Conservation (phyloP, 2,888 invertebrate genomes). For the Ommatoiulus sabulosus region DNA sequence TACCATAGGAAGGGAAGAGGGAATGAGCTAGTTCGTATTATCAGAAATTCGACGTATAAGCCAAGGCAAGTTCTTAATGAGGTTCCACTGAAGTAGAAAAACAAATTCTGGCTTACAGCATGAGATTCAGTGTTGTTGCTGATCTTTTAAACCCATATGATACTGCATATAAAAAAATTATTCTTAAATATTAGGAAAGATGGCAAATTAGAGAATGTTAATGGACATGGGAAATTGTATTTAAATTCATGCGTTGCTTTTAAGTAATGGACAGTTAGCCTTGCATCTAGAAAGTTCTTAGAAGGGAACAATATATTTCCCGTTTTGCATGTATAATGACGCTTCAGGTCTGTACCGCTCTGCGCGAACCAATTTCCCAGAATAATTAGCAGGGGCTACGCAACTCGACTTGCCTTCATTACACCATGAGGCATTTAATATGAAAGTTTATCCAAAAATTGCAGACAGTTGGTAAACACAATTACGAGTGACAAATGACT, state of each 20-base stretch:
- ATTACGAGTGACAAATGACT: conserved; percentile 32
- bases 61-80: too few relatives aligned
- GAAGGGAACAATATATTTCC: background rate
- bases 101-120: too few relatives aligned
- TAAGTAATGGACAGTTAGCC: background rate
- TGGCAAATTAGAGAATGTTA: too few relatives aligned
- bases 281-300: background rate
- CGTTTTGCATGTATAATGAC: background rate
- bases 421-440: conserved; percentile 9
- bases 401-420: background rate
- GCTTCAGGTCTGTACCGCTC: background rate
- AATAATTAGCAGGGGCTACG: background rate
- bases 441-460: conserved; percentile 13
- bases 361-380: background rate
- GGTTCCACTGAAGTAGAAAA: too few relatives aligned
- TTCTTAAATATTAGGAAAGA: too few relatives aligned
- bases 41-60: too few relatives aligned
- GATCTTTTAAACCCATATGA: too few relatives aligned
- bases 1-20: too few relatives aligned
- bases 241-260: background rate
- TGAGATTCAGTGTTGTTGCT: too few relatives aligned
- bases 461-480: conserved; percentile 43
- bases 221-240: background rate
- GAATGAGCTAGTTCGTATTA: too few relatives aligned
- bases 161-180: too few relatives aligned